Percentiles rank a stretch among this genome's conserved stretches.
These are phyloP conservation scores for Artemia sinica DNA, from an alignment of 2,888 invertebrate species.

Conservation along the genomic window DNA sequence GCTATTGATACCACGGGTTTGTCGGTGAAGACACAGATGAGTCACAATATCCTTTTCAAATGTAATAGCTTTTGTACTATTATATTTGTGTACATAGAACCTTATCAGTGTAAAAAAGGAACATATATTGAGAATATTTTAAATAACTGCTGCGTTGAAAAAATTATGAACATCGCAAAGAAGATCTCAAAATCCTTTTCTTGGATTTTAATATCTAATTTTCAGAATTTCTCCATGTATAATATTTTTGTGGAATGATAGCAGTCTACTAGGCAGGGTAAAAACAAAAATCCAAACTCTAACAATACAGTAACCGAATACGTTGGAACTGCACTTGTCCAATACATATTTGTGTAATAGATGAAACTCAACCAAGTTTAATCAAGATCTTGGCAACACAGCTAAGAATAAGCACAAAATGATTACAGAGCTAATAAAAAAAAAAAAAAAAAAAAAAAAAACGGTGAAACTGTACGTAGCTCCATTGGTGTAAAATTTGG, in stretches of 20 bases:
- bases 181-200: no score
- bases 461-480: neutral
- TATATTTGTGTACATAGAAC: no score
- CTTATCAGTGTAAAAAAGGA: no score
- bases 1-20: no score
- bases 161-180: no score
- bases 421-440: neutral
- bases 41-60: no score
- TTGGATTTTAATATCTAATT: no score
- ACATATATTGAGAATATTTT: no score
- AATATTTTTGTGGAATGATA: neutral
- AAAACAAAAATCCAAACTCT: neutral
- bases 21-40: no score
- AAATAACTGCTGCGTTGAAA: no score
- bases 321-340: neutral
- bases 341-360: neutral
- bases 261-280: neutral
- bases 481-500: neutral
- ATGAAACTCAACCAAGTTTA: neutral
- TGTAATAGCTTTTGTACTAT: no score
- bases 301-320: neutral
- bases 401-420: neutral
- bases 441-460: neutral
- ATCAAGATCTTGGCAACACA: neutral
- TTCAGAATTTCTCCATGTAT: neutral